These are phyloP conservation scores for Loriculus beryllinus DNA, from an alignment of 2,797 vertebrate species.

Conservation along the genomic window DNA sequence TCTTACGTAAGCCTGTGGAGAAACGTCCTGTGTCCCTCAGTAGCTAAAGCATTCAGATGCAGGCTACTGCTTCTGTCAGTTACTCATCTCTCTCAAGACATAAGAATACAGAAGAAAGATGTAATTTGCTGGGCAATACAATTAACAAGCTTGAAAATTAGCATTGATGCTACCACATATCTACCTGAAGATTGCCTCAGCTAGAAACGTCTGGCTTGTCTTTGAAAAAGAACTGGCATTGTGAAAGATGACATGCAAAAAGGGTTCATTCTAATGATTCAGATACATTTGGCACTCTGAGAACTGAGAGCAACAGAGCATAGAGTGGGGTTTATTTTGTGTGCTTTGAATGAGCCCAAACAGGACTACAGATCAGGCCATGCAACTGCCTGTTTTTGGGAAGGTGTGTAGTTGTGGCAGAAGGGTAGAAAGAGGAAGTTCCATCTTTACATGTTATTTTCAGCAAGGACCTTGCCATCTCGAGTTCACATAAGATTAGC, in stretches of 20 bases:
- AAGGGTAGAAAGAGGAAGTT: background rate
- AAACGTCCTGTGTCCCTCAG: background rate
- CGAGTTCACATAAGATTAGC: background rate
- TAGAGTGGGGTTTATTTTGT: background rate
- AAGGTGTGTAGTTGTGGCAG: background rate
- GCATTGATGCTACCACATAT: background rate
- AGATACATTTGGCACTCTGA: background rate
- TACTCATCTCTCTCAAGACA: background rate
- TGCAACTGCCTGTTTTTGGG: background rate
- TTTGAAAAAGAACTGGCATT: background rate
- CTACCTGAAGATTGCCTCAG: background rate
- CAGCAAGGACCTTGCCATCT: background rate
- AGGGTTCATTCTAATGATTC: background rate
- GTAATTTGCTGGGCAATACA: background rate
- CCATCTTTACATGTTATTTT: background rate
- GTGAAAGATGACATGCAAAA: background rate
- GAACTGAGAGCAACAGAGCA: background rate
- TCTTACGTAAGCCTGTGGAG: background rate
- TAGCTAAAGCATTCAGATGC: background rate
- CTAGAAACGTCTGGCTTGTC: background rate
- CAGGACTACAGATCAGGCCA: background rate
- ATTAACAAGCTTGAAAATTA: background rate
- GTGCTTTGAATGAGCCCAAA: background rate
- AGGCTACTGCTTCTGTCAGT: background rate
- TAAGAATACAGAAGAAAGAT: background rate